phyloP scores from a whole-genome alignment of 2,797 vertebrate species.

The Mormyrus proboscirostris region DNA sequence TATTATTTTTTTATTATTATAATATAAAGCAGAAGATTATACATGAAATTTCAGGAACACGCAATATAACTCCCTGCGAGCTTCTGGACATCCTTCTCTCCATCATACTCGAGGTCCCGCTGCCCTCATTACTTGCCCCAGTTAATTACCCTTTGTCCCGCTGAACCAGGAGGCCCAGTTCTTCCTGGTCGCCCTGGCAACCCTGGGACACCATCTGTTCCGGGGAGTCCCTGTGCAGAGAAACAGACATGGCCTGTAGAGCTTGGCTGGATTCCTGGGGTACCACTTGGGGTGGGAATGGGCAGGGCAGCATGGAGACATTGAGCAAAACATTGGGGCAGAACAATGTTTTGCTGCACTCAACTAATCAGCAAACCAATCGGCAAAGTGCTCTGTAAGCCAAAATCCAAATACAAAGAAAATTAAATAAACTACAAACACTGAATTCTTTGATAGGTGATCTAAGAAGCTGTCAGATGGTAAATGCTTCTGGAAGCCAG shows the following conservation, averaged over 20 bases:
- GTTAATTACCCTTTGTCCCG: conserved; percentile 66
- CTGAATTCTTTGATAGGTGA: neutral
- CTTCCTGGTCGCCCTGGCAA: conserved; percentile 78
- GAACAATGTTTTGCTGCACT: neutral
- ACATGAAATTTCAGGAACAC: neutral
- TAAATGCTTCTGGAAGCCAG: neutral
- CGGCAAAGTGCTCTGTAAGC: neutral
- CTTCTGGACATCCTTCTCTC: neutral
- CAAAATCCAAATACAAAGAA: neutral
- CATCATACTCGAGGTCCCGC: neutral
- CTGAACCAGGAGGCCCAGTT: conserved; percentile 72
- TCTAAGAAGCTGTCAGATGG: neutral
- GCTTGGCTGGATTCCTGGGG: neutral
- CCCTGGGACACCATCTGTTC: conserved; percentile 78
- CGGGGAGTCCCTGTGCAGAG: conserved; percentile 66
- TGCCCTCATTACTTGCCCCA: conserved; percentile 14
- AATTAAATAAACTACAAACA: neutral
- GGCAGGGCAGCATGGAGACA: neutral
- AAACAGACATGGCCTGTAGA: neutral
- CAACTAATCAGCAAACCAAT: neutral
- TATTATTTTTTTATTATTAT: neutral
- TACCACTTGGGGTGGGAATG: neutral
- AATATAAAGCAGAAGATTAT: neutral
- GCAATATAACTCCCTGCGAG: neutral
- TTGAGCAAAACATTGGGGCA: neutral